Percentiles rank a stretch among this genome's conserved stretches.
Conservation (phyloP, 2,888 invertebrate species). For the Himalopsyche kuldschensis region DNA sequence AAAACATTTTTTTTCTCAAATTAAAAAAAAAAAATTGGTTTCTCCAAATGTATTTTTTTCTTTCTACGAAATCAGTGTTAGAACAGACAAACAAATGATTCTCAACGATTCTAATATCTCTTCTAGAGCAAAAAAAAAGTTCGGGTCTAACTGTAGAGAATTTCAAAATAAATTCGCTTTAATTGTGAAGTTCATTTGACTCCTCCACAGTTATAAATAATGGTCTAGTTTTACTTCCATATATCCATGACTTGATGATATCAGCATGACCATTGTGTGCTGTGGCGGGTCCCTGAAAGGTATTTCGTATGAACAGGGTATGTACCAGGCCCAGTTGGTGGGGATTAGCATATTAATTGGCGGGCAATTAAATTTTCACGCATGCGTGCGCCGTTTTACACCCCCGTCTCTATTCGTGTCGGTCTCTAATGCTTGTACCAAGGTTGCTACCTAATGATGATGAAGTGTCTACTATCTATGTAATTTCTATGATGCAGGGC, state of each 20-base stretch:
- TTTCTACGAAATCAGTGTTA: too few relatives aligned
- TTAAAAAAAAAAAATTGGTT: too few relatives aligned
- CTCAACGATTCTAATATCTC: too few relatives aligned
- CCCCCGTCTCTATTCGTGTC: conserved; percentile 12
- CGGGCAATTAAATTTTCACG: conserved; percentile 40
- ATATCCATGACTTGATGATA: neutral
- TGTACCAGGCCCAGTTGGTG: neutral
- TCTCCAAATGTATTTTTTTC: too few relatives aligned
- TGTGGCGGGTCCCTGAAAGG: conserved; percentile 5
- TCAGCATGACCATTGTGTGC: conserved; percentile 15
- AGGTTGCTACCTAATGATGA: conserved; percentile 27
- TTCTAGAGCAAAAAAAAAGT: too few relatives aligned
- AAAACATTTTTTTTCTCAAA: too few relatives aligned
- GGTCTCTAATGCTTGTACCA: neutral
- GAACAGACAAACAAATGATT: too few relatives aligned
- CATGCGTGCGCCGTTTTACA: conserved; percentile 34
- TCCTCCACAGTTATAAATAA: neutral
- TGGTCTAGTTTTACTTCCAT: neutral
- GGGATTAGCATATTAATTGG: conserved; percentile 39
- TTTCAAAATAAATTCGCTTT: too few relatives aligned
- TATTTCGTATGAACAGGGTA: neutral
- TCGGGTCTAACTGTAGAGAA: too few relatives aligned
- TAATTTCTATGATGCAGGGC: conserved; percentile 6
- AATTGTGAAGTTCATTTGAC: too few relatives aligned
- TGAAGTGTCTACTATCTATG: conserved; percentile 23